A percentile compares a stretch with the other conserved stretches of the same genome.
These are phyloP conservation scores for Metellina segmentata DNA, from an alignment of 2,888 invertebrate genomes.

Conservation along the genomic window DNA sequence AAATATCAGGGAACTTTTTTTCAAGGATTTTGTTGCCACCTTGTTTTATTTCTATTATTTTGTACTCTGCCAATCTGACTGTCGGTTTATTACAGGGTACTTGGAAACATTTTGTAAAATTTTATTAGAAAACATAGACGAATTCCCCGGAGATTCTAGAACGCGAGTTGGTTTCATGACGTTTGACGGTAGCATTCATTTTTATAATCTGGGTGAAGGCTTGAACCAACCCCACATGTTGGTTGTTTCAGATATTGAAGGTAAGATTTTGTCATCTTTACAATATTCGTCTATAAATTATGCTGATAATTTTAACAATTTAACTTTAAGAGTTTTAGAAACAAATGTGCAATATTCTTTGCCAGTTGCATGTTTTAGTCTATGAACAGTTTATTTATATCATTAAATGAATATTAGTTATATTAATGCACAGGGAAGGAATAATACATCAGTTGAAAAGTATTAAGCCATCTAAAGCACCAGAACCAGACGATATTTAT, in stretches of 20 bases:
- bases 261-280: slow-evolving; percentile 46
- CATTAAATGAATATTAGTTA: neutral
- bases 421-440: no score
- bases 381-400: slow-evolving; percentile 9
- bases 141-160: slow-evolving; percentile 95
- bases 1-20: no score
- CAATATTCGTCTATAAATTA: neutral
- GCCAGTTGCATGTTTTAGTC: neutral
- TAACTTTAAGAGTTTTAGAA: neutral
- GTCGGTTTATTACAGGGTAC: slow-evolving; percentile 83
- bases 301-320: neutral
- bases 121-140: slow-evolving; percentile 89
- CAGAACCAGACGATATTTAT: no score
- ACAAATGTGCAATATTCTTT: neutral
- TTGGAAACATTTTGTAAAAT: slow-evolving; percentile 90
- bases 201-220: slow-evolving; percentile 93
- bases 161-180: slow-evolving; percentile 97
- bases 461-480: no score
- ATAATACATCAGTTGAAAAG: no score
- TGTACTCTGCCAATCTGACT: neutral
- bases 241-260: slow-evolving; percentile 78
- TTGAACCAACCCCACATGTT: slow-evolving; percentile 90
- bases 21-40: no score
- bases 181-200: slow-evolving; percentile 94
- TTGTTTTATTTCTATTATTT: neutral